Base-by-base conservation (phyloP, 2,113 vertebrate genomes). In the Seriola aureovittata region DNA sequence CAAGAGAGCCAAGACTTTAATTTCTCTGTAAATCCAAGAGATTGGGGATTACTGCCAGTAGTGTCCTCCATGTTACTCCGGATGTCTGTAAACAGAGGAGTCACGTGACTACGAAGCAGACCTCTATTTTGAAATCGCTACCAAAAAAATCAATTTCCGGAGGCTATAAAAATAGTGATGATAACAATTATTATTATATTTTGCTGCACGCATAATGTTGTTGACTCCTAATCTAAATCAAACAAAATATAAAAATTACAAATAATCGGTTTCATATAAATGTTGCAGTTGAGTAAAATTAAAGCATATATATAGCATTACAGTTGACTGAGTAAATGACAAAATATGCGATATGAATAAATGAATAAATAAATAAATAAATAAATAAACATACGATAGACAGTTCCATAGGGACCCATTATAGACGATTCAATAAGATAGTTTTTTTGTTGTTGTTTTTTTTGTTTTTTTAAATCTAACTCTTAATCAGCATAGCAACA, bases 21-120 rank as follows among this genome's bases (percentile, higher is more conserved):
- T 82, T 94, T 95, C 91, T 95, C 87, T 88, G 93, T 94, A 80
- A 96, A 94, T 84, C 95, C 66, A 75, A 89, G 86, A 89, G 95
- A 94, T 77, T 95, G 95, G 42, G 95, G 93, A 94, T 93, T 95
- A 94, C 89, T 94, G 86, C 93, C 90, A 80, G 90, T 87, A 77
- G 91, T 74, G 88, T 95, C 92, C 95, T 96, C 95, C 96, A 96
- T 95, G 83, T 94, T 94, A 93, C 92, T 90, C 93, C 92, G 93
- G 95, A 93, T 94, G 93, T 93, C 94, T 94, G 93, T 95, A 95
- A 96, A 96, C 95, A 95, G 81, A 89, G 90, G 92, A 91, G 94
- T 95, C 94, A 95, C 94, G 96, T 96, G 97, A 96, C 88, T 87
- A 81, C 85, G 89, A 80, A 83, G 89, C 81, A 0, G 58, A 82